These are phyloP conservation scores for Platygyra sinensis DNA, from an alignment of 64 coral and sea anemone species.

Conservation along the genomic window DNA sequence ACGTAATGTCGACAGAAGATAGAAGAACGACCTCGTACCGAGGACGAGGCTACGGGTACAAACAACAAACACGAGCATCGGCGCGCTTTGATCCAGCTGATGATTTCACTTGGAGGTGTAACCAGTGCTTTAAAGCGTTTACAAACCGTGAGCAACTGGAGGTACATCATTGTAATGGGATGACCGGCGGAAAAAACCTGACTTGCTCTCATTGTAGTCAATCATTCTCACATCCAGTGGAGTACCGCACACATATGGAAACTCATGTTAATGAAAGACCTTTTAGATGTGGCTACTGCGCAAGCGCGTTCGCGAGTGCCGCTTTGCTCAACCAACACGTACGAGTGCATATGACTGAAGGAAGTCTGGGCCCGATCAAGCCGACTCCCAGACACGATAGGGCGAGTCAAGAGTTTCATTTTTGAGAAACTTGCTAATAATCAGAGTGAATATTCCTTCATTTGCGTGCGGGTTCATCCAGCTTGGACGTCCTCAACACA, in stretches of 20 bases:
- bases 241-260: slow-evolving; percentile 85
- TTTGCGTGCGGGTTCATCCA: no score
- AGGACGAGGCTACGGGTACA: slow-evolving; percentile 62
- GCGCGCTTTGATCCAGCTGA: slow-evolving; percentile 52
- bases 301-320: slow-evolving; percentile 88
- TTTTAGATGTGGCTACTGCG: slow-evolving; percentile 89
- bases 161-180: slow-evolving; percentile 82
- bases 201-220: slow-evolving; percentile 86
- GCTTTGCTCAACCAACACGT: slow-evolving; percentile 90
- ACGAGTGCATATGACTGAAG: slow-evolving; percentile 86
- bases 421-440: neutral
- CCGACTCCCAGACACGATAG: slow-evolving; percentile 63
- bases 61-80: slow-evolving; percentile 35
- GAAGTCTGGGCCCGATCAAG: slow-evolving; percentile 51
- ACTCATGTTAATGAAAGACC: slow-evolving; percentile 87
- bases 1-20: slow-evolving; percentile 61
- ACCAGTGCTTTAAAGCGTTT: slow-evolving; percentile 93
- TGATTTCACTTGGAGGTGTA: slow-evolving; percentile 93
- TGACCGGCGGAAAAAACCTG: slow-evolving; percentile 68
- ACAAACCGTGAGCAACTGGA: slow-evolving; percentile 89
- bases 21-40: slow-evolving; percentile 62
- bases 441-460: no score
- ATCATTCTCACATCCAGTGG: slow-evolving; percentile 79
- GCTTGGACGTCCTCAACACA: no score
- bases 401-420: slow-evolving; percentile 42